Conservation (phyloP, 2,797 vertebrate species). For the Parotocinclus haroldoi region DNA sequence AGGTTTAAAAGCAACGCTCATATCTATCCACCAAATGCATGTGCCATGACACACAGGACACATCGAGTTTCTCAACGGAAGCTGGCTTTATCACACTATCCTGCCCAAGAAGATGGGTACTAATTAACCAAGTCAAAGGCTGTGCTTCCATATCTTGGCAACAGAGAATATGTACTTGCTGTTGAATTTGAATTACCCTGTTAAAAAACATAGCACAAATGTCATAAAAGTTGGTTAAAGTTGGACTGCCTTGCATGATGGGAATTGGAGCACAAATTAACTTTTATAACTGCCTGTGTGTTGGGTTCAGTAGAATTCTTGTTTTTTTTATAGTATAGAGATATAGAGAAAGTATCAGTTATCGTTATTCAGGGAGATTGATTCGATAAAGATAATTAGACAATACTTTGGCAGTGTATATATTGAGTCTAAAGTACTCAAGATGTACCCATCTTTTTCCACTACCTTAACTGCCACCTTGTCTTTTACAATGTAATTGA, state of each 20-base stretch:
- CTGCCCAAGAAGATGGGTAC: background rate
- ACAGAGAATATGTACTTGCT: constrained; percentile 4
- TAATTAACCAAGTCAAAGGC: constrained; percentile 11
- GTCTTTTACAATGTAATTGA: too few relatives aligned
- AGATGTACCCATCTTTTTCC: too few relatives aligned
- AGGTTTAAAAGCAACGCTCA: constrained; percentile 23
- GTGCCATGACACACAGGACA: background rate
- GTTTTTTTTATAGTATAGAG: too few relatives aligned
- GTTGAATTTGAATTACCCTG: background rate
- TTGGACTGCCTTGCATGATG: background rate
- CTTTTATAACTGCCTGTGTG: background rate
- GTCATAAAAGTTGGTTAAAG: constrained; percentile 19
- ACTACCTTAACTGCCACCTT: too few relatives aligned
- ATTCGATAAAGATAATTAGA: too few relatives aligned
- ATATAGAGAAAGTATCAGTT: too few relatives aligned
- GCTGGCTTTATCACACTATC: background rate
- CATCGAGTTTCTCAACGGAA: background rate
- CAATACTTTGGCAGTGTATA: too few relatives aligned
- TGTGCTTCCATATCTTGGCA: constrained; percentile 2
- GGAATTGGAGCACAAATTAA: constrained; percentile 6
- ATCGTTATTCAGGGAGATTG: too few relatives aligned
- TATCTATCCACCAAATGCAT: constrained; percentile 18
- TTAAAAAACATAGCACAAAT: constrained; percentile 9
- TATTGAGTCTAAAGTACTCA: too few relatives aligned
- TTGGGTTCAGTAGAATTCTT: too few relatives aligned